Base-by-base conservation (phyloP, 1,140 invertebrate genomes). In the Aphis craccivora region DNA sequence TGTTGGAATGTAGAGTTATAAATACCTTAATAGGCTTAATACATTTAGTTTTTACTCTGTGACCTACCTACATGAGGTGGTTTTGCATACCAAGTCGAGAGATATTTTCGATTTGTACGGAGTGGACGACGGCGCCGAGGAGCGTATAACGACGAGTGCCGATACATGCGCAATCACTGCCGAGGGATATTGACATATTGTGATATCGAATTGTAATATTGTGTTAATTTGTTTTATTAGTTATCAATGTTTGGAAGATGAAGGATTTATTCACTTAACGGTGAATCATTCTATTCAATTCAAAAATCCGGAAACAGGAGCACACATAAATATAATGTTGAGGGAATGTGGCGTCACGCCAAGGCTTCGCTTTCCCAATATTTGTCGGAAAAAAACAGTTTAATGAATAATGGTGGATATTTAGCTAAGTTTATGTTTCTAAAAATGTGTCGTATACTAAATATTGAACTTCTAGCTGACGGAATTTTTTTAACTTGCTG, bases 271-370 rank as follows among this genome's bases (percentile, higher is more conserved):
- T 6, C 94, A 95, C 91, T 45, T 94, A 5, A 94, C 76, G 25
- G 94, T 94, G 11, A 94, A 94, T 87, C 94, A 94, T 93, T 94
- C 89, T 6, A 90, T 94, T 22, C 93, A 93, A 90, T 94, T 95
- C 81, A 93, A 94, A 81, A 93, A 94, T 92, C 93, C 94, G 20
- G 94, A 94, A 37, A 94, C 93, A 4, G 94, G 93, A 18, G 94
- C 94, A 22, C 91, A 94, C 90, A 94, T 93, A 14, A 92, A 94
- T 67, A 94, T 67, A 94, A 93, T 88, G 93, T 94, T n/a, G 94
- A 94, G 35, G 43, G 93, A 37, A 87, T 53, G 53, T 94, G 94
- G 94, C 43, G 93, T 23, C 25, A 93, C 30, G 51, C 51, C 11
- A 86, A 84, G 22, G 84, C 20, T 22, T 45, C n/a, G 5, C 43